These are phyloP conservation scores for Linurgus olivaceus DNA, from an alignment of 2,797 vertebrate species.

Conservation along the genomic window DNA sequence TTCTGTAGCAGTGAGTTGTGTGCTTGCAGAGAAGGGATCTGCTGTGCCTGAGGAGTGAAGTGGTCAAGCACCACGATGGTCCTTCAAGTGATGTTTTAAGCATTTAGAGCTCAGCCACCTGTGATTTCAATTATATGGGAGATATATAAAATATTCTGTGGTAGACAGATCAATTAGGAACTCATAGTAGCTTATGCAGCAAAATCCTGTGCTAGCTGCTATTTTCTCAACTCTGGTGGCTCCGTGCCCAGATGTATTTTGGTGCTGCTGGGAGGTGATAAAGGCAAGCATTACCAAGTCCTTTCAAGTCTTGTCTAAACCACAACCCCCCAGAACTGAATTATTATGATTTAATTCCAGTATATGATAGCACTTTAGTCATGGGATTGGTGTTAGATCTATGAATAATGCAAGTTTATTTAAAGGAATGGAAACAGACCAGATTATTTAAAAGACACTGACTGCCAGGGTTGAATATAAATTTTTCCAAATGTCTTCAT, in stretches of 20 bases:
- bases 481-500: conserved; percentile 44
- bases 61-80: not conserved
- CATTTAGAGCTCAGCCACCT: not conserved
- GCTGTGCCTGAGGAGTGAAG: not conserved
- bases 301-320: conserved; percentile 32
- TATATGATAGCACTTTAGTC: conserved; percentile 44
- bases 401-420: conserved; percentile 63
- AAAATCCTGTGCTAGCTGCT: conserved; percentile 21
- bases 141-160: not conserved
- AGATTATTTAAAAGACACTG: conserved; percentile 51
- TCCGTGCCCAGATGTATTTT: conserved; percentile 50
- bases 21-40: not conserved
- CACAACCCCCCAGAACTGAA: conserved; percentile 4
- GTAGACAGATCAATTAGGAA: not conserved
- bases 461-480: conserved; percentile 34
- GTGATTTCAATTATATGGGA: not conserved
- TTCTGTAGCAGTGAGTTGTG: not conserved
- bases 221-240: conserved; percentile 43
- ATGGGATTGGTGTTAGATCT: conserved; percentile 43
- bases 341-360: conserved; percentile 53
- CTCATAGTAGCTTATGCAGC: conserved; percentile 27
- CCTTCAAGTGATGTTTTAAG: not conserved
- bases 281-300: conserved; percentile 37
- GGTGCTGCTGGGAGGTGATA: conserved; percentile 52
- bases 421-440: conserved; percentile 41